Evolutionary conservation across 2,797 vertebrate species (phyloP), one percentile per base, ranked within the genome.

Genomic region (Pseudopleuronectes americanus): DNA sequence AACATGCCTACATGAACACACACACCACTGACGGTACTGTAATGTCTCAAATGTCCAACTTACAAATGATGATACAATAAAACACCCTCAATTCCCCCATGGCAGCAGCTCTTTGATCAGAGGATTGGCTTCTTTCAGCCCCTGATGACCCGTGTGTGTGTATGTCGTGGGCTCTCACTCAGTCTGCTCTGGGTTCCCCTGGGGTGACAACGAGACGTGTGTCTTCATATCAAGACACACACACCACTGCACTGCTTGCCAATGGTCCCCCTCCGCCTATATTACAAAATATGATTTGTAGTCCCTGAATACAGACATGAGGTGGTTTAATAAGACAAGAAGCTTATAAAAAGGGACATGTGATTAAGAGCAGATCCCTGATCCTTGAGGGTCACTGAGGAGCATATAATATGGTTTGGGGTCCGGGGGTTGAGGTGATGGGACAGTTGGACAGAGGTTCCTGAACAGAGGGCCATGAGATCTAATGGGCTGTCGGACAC

Each of bases 211-310:
- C 64, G 84, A 93, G 84, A 92, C 64, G 57, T n/a, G n/a, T n/a
- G n/a, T 81, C 79, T 73, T 85, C 71, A 89, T 86, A 92, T 89
- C 84, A 79, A 84, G 55, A 78, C 76, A 71, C 36, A 57, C 68
- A 78, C 65, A 52, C 76, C 47, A 51, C 54, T 57, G 41, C 68
- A 66, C 74, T 74, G 60, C 62, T 47, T 10, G 52, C 73, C 81
- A 87, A 71, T 52, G 53, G 61, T 80, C 71, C 79, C 56, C 28
- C 64, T 56, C 65, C 84, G 48, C 73, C 79, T 86, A 83, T 84
- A 93, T 92, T 91, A 89, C 80, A 89, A 85, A 86, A 81, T 77
- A 79, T 94, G 93, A 94, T 93, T 94, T 93, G 93, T 92, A 81
- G 81, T 76, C 74, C 74, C 74, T 83, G 84, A 91, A 92, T 87